A percentile compares a stretch with the other conserved stretches of the same genome.
Evolutionary conservation across 2,797 vertebrate genomes (phyloP).

Genomic region (Passerculus sandwichensis): DNA sequence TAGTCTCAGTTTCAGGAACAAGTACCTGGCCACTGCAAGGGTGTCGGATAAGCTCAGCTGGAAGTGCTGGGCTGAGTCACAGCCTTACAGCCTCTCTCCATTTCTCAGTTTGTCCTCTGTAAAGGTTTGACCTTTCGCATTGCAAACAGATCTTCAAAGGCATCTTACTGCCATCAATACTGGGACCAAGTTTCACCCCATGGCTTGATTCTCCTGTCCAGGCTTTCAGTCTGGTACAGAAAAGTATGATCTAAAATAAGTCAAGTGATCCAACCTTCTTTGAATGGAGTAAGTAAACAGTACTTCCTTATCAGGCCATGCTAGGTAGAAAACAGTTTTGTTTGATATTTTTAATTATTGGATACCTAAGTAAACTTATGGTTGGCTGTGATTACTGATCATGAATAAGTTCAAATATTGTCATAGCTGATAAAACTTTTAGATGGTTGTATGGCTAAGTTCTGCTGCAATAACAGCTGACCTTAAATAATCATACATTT

Average conservation of each 20-base stretch:
- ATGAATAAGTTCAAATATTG: constrained; percentile 1
- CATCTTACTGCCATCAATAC: rapidly evolving
- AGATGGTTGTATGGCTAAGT: background rate
- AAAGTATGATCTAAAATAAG: background rate
- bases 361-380: background rate
- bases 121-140: background rate
- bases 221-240: background rate
- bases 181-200: background rate
- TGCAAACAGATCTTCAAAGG: background rate
- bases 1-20: background rate
- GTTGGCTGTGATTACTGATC: background rate
- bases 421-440: background rate
- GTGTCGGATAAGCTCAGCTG: background rate
- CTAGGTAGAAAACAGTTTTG: background rate
- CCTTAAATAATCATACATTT: background rate
- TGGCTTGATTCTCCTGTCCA: background rate
- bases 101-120: background rate
- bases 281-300: background rate
- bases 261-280: background rate
- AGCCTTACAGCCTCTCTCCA: background rate
- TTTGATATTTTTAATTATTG: background rate
- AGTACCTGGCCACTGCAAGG: background rate
- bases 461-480: background rate
- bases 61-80: background rate
- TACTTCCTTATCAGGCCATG: background rate